phyloP scores from a whole-genome alignment of 2,888 invertebrate genomes.

The Hydraecia micacea region DNA sequence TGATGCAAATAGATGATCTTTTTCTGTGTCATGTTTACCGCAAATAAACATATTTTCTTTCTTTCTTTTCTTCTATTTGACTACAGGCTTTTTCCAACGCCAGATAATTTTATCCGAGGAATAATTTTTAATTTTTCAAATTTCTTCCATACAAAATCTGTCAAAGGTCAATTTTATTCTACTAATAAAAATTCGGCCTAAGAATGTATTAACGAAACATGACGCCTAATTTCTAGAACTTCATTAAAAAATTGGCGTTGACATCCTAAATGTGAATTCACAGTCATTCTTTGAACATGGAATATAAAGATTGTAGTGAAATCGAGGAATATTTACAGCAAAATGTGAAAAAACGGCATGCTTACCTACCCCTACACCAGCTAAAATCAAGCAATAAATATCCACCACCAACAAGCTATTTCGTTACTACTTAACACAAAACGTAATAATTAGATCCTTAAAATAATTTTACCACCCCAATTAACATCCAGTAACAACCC shows the following conservation, averaged over 20 bases:
- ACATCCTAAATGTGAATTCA: not conserved
- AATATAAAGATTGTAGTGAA: not conserved
- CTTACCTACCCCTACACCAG: too few relatives aligned
- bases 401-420: not conserved
- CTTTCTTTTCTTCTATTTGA: not conserved
- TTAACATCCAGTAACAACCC: conserved; percentile 69
- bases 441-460: conserved; percentile 33
- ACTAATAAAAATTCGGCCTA: too few relatives aligned
- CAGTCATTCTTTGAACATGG: not conserved
- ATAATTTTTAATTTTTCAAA: too few relatives aligned
- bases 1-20: not conserved
- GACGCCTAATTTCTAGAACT: not conserved
- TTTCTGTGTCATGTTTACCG: not conserved
- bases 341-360: fast-evolving
- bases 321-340: too few relatives aligned
- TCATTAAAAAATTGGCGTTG: too few relatives aligned
- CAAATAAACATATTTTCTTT: not conserved
- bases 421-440: not conserved
- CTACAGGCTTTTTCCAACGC: too few relatives aligned
- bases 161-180: too few relatives aligned
- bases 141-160: too few relatives aligned
- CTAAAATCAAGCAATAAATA: not conserved
- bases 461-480: conserved; percentile 15
- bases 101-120: too few relatives aligned
- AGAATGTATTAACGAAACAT: not conserved